phyloP scores from a whole-genome alignment of 2,797 vertebrate species.

The Anolis apletophallus region DNA sequence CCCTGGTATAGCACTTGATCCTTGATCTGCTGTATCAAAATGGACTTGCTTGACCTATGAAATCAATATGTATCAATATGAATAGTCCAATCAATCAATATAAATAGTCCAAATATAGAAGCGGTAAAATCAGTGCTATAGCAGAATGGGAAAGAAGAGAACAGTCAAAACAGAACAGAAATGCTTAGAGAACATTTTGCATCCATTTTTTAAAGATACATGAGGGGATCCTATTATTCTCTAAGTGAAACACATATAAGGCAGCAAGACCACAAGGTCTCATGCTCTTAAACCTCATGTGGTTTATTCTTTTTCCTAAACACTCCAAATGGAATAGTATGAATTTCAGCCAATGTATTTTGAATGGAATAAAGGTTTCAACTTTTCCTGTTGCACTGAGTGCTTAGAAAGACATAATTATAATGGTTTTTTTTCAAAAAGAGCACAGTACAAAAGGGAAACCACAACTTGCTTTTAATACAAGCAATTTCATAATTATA shows the following conservation, averaged over 20 bases:
- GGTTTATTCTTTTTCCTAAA: not conserved
- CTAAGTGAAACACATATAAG: not conserved
- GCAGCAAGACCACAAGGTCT: not conserved
- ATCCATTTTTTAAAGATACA: not conserved
- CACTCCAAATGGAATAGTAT: not conserved
- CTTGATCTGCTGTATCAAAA: constrained; percentile 70
- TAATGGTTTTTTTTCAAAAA: constrained; percentile 16
- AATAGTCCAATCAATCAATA: not conserved
- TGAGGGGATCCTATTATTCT: not conserved
- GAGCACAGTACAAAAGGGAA: not conserved
- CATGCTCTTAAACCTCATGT: not conserved
- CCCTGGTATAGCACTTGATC: constrained; percentile 57
- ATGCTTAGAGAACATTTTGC: constrained; percentile 6
- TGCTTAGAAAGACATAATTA: not conserved
- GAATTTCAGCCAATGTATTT: constrained; percentile 4
- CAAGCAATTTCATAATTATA: not conserved
- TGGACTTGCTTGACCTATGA: constrained; percentile 73
- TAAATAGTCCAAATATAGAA: not conserved
- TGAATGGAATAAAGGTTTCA: not conserved
- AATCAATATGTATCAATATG: not conserved
- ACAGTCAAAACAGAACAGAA: not conserved
- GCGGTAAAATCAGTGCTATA: not conserved
- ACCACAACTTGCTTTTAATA: not conserved
- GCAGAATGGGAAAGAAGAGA: not conserved
- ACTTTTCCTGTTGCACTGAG: constrained; percentile 6